phyloP scores from a whole-genome alignment of 2,888 invertebrate genomes.

The Arrhopalites spinosus region DNA sequence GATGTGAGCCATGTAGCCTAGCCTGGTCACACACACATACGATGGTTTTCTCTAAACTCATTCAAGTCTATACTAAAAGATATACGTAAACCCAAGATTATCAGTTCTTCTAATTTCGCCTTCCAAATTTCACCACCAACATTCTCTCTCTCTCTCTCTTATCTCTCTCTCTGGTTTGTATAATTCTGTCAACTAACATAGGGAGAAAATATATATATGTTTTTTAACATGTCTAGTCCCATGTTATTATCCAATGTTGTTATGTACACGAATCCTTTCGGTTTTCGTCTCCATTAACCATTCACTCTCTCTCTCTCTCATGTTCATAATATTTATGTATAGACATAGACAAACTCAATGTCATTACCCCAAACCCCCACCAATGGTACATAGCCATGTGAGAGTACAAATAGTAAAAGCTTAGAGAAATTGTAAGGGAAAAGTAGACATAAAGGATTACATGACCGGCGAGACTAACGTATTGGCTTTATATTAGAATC shows the following conservation, averaged over 20 bases:
- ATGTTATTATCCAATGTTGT: neutral
- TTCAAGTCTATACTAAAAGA: too few relatives aligned
- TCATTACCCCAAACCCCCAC: too few relatives aligned
- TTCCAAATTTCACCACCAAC: neutral
- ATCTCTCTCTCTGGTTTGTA: neutral
- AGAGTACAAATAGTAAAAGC: neutral
- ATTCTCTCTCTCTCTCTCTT: neutral
- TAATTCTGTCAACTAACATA: constrained; percentile 11
- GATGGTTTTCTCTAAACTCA: too few relatives aligned
- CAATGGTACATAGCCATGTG: neutral
- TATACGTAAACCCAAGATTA: neutral
- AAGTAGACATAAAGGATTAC: too few relatives aligned
- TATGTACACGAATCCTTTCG: neutral
- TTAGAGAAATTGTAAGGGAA: neutral
- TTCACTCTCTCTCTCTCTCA: neutral
- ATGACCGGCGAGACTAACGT: neutral
- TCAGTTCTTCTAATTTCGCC: neutral
- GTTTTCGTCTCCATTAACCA: neutral
- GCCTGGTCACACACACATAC: too few relatives aligned
- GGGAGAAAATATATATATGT: neutral
- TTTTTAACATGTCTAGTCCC: neutral
- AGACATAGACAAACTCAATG: too few relatives aligned
- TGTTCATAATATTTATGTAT: neutral
- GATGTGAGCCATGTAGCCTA: too few relatives aligned
- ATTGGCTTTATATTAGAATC: neutral